Percentiles rank a stretch among this genome's conserved stretches.
Conservation (phyloP, 2,113 vertebrate species). For the Etheostoma spectabile region DNA sequence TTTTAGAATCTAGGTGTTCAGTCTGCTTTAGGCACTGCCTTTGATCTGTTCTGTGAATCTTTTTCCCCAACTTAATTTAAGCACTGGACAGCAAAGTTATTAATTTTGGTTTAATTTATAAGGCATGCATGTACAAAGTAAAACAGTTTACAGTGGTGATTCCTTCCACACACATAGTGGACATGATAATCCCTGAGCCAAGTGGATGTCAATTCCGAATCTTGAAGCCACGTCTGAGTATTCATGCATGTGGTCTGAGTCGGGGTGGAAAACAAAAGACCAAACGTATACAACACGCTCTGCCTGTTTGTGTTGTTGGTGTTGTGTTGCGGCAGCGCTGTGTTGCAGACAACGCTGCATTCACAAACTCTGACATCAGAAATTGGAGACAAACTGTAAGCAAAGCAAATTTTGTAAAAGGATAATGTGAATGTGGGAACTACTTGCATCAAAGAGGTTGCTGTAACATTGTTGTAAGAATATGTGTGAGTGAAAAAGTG, state of each 20-base stretch:
- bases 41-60: background rate
- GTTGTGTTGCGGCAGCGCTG: background rate
- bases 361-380: constrained; percentile 21
- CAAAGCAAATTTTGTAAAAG: background rate
- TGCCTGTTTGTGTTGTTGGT: constrained; percentile 8
- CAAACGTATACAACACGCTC: background rate
- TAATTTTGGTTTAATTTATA: background rate
- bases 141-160: background rate
- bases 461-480: background rate
- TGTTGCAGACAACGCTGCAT: background rate
- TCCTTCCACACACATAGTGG: background rate
- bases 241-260: background rate
- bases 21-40: background rate
- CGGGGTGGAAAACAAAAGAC: constrained; percentile 14
- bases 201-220: background rate
- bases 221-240: background rate
- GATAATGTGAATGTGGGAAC: background rate
- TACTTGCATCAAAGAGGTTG: background rate
- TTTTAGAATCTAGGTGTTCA: background rate
- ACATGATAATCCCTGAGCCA: background rate
- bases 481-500: constrained; percentile 5
- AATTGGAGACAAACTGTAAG: background rate
- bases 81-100: background rate
- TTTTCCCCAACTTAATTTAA: background rate
- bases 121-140: background rate